Percentiles rank a stretch among this genome's conserved stretches.
Conservation (phyloP, 2,797 vertebrate species). For the Peromyscus aztecus region DNA sequence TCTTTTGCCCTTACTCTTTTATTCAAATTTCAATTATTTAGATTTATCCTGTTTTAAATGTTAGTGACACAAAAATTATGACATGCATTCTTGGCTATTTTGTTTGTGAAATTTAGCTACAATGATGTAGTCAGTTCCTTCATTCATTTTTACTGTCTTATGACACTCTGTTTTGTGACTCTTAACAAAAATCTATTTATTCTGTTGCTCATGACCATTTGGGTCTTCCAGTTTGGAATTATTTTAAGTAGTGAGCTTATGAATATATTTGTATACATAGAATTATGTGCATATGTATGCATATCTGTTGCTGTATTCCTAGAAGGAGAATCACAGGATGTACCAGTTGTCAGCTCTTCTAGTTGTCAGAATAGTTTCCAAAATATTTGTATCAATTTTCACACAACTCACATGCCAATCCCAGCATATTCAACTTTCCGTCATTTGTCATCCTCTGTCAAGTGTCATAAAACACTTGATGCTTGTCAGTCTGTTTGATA, state of each 20-base stretch:
- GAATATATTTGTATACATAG: constrained; percentile 24
- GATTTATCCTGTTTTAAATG: neutral
- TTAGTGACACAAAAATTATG: neutral
- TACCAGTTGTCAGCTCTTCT: neutral
- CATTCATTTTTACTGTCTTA: constrained; percentile 8
- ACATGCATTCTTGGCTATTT: neutral
- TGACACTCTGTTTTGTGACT: neutral
- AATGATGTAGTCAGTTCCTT: neutral
- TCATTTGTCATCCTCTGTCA: neutral
- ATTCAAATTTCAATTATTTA: neutral
- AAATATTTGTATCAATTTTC: constrained; percentile 50
- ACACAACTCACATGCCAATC: constrained; percentile 1
- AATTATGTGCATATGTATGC: neutral
- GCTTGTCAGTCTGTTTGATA: neutral
- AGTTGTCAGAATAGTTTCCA: constrained; percentile 31
- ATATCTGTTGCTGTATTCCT: constrained; percentile 1
- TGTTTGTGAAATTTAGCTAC: neutral
- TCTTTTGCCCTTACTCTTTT: neutral
- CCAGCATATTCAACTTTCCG: neutral
- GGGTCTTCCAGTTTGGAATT: neutral
- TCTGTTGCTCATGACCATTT: neutral
- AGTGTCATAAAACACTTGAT: neutral
- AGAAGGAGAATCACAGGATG: neutral
- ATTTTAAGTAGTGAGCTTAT: constrained; percentile 34
- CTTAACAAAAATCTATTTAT: neutral